A percentile compares a stretch with the other conserved stretches of the same genome.
Conservation (phyloP, 2,888 invertebrate genomes). For the Lithophane leautieri region DNA sequence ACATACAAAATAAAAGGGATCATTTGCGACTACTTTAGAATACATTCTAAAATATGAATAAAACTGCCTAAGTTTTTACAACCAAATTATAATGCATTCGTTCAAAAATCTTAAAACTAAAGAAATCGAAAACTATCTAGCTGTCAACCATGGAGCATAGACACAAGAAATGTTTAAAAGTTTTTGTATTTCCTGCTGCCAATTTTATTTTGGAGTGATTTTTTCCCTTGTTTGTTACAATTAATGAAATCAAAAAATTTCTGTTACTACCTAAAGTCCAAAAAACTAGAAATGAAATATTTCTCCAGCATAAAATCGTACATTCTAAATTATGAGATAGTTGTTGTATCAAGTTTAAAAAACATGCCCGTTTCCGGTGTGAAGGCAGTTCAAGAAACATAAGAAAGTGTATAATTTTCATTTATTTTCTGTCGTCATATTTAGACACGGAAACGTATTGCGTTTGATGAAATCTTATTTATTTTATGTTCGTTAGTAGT, state of each 20-base stretch:
- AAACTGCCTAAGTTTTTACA: neutral
- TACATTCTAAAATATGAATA: too few relatives aligned
- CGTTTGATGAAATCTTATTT: slow-evolving; percentile 82
- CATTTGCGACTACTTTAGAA: too few relatives aligned
- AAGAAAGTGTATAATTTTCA: slow-evolving; percentile 88
- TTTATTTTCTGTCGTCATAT: slow-evolving; percentile 90
- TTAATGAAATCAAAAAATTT: slow-evolving; percentile 71
- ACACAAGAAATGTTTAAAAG: slow-evolving; percentile 67
- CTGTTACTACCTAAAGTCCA: slow-evolving; percentile 66
- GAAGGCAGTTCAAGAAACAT: slow-evolving; percentile 88
- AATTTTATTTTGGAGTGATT: slow-evolving; percentile 65
- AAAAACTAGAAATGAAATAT: slow-evolving; percentile 84
- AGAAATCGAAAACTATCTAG: slow-evolving; percentile 9
- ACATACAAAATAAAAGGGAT: neutral
- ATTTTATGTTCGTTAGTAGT: slow-evolving; percentile 83
- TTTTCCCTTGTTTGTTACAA: slow-evolving; percentile 69
- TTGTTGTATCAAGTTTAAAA: slow-evolving; percentile 80
- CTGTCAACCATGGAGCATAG: slow-evolving; percentile 60
- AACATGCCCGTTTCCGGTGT: slow-evolving; percentile 87
- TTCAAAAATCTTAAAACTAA: neutral
- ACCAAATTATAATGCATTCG: neutral
- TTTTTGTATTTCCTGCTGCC: slow-evolving; percentile 73
- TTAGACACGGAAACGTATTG: slow-evolving; percentile 84
- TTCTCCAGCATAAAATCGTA: slow-evolving; percentile 72
- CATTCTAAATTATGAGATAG: slow-evolving; percentile 76